These are phyloP conservation scores for Ornithoptera priamus DNA, from an alignment of 2,888 invertebrate genomes.

Conservation along the genomic window DNA sequence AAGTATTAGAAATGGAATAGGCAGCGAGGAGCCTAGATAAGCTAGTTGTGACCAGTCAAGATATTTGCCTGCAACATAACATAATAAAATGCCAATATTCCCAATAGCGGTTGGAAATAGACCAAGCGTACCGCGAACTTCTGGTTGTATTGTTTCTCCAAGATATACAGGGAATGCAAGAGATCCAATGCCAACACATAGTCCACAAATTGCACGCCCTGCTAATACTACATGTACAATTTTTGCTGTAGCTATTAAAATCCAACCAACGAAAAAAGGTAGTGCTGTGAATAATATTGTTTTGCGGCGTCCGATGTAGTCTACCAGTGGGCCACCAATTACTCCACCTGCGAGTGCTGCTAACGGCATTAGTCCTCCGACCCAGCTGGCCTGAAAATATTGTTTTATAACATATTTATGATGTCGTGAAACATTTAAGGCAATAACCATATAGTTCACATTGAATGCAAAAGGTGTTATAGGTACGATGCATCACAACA, in stretches of 20 bases:
- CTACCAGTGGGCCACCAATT: conserved; percentile 90
- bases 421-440: too few relatives aligned
- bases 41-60: conserved; percentile 92
- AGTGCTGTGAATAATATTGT: conserved; percentile 89
- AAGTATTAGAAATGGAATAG: conserved; percentile 88
- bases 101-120: conserved; percentile 92
- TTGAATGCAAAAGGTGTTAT: too few relatives aligned
- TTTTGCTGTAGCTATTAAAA: conserved; percentile 87
- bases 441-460: too few relatives aligned
- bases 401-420: not conserved
- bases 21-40: conserved; percentile 86
- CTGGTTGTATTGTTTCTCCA: conserved; percentile 95
- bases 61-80: conserved; percentile 89
- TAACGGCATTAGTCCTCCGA: conserved; percentile 92
- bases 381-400: conserved; percentile 87
- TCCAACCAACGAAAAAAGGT: conserved; percentile 91
- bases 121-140: conserved; percentile 94
- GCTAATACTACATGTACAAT: conserved; percentile 86
- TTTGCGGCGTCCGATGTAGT: conserved; percentile 90
- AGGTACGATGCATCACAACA: too few relatives aligned
- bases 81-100: conserved; percentile 89
- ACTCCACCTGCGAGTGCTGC: conserved; percentile 92
- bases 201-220: conserved; percentile 91
- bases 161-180: conserved; percentile 94
- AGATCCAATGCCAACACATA: conserved; percentile 93